Evolutionary conservation across 2,113 vertebrate species (phyloP).

Genomic region (Jacana jacana): DNA sequence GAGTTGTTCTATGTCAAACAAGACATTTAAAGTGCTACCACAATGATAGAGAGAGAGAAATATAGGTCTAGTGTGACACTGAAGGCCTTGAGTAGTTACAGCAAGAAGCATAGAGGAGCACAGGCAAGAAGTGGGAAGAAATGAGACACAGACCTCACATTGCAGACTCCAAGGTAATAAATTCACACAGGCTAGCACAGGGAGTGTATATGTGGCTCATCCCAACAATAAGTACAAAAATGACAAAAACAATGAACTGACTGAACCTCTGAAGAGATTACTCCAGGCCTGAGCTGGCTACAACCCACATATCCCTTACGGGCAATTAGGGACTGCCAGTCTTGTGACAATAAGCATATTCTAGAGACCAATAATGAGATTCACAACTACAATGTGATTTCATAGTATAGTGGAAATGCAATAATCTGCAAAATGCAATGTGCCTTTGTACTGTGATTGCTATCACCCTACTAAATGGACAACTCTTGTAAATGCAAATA

Average conservation of each 20-base stretch:
- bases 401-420: neutral
- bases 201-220: neutral
- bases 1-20: neutral
- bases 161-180: neutral
- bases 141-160: neutral
- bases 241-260: neutral
- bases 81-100: neutral
- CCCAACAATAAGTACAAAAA: neutral
- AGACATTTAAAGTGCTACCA: neutral
- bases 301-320: neutral
- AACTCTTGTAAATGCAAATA: neutral
- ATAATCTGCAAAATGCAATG: neutral
- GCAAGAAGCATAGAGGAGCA: neutral
- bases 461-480: neutral
- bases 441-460: neutral
- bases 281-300: neutral
- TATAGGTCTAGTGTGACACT: neutral
- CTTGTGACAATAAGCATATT: neutral
- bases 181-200: neutral
- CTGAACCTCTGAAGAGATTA: neutral
- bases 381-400: neutral
- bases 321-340: neutral
- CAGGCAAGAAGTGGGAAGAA: neutral
- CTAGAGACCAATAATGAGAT: neutral
- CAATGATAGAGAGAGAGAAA: neutral